Evolutionary conservation across 2,797 vertebrate genomes (phyloP).

Genomic region (Hephaestus fuliginosus): DNA sequence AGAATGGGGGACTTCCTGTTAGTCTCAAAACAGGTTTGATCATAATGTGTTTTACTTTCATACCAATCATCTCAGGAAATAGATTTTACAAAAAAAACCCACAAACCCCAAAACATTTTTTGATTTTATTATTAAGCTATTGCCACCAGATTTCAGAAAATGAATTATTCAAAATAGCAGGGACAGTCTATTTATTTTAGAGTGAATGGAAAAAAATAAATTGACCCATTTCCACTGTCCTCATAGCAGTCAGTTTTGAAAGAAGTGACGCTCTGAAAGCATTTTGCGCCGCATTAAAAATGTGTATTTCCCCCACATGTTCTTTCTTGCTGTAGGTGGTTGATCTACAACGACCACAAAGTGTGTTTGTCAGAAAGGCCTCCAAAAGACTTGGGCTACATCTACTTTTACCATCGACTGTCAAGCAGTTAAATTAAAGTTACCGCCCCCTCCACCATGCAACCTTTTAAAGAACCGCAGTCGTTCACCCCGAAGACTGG

Average conservation of each 20-base stretch:
- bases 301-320: background rate
- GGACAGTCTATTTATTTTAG: constrained; percentile 2
- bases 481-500: constrained; percentile 81
- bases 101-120: too few relatives aligned
- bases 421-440: constrained; percentile 89
- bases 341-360: constrained; percentile 99
- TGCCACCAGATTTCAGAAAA: constrained; percentile 17
- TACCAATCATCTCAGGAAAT: constrained; percentile 2
- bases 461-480: constrained; percentile 84
- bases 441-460: constrained; percentile 26
- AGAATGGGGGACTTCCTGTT: background rate
- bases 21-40: background rate
- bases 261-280: background rate
- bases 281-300: background rate
- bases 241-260: background rate
- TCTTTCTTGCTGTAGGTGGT: constrained; percentile 88
- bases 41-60: constrained; percentile 2
- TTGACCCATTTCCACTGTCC: constrained; percentile 2
- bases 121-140: background rate
- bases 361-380: constrained; percentile 98
- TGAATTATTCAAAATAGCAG: constrained; percentile 2
- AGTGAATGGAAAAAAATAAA: constrained; percentile 23
- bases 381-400: constrained; percentile 98
- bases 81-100: background rate
- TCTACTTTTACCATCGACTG: constrained; percentile 98